Percentiles rank a stretch among this genome's conserved stretches.
phyloP scores from a whole-genome alignment of 2,888 invertebrate genomes.

The Plutella xylostella region DNA sequence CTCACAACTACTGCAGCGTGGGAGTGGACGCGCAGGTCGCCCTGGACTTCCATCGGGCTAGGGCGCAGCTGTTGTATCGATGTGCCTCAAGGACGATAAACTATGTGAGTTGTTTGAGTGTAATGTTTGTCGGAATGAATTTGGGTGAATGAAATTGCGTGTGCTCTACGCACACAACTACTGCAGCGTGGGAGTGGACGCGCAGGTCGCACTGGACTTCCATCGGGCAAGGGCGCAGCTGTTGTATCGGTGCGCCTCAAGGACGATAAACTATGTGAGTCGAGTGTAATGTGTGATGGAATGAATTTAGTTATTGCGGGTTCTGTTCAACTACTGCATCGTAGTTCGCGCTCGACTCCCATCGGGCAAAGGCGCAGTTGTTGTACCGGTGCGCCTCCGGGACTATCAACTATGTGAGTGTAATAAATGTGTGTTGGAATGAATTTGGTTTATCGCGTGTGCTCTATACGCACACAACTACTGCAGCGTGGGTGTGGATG shows the following conservation, averaged over 20 bases:
- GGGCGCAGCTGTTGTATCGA: conserved; percentile 86
- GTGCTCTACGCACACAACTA: conserved; percentile 86
- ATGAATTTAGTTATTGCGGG: too few relatives aligned
- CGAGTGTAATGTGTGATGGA: too few relatives aligned
- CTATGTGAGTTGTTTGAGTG: conserved; percentile 85
- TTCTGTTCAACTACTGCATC: conserved; percentile 93
- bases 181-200: conserved; percentile 94
- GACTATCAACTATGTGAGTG: conserved; percentile 88
- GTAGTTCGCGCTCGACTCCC: conserved; percentile 95
- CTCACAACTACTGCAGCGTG: conserved; percentile 94
- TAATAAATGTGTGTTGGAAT: too few relatives aligned
- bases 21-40: conserved; percentile 97
- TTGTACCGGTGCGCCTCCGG: conserved; percentile 89
- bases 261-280: conserved; percentile 89
- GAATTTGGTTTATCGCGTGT: too few relatives aligned
- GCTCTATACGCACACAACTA: conserved; percentile 86
- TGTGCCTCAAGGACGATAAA: conserved; percentile 90
- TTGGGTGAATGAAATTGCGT: too few relatives aligned
- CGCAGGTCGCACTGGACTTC: conserved; percentile 93
- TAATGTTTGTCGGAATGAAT: too few relatives aligned
- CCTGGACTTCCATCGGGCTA: conserved; percentile 90
- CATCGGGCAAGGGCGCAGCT: conserved; percentile 89
- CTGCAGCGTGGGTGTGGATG: conserved; percentile 94
- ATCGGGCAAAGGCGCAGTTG: conserved; percentile 86
- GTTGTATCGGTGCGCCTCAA: conserved; percentile 87